Conservation (phyloP, 2,113 vertebrate species). For the Macrotis lagotis region DNA sequence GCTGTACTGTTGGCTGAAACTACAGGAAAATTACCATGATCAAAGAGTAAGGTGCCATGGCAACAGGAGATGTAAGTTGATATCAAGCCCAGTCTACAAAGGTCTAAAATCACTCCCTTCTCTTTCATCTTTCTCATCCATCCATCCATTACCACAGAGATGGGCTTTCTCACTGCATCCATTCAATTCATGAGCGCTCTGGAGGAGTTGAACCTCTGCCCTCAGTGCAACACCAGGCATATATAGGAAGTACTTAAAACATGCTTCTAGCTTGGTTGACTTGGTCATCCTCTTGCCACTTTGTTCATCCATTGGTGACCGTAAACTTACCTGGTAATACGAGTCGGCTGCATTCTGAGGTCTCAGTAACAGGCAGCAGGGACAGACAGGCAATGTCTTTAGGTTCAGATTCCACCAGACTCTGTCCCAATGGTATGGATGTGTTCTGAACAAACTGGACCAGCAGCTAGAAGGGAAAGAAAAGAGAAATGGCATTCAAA, state of each 20-base stretch:
- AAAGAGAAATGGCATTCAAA: constrained; percentile 71
- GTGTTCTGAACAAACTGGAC: constrained; percentile 99
- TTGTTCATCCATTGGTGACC: constrained; percentile 19
- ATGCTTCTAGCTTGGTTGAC: background rate
- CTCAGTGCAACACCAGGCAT: background rate
- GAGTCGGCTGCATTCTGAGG: constrained; percentile 91
- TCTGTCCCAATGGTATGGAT: constrained; percentile 94
- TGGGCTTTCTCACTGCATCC: background rate
- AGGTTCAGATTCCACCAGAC: constrained; percentile 91
- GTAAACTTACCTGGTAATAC: constrained; percentile 92
- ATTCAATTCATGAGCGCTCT: background rate
- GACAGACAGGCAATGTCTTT: constrained; percentile 92
- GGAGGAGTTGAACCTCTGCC: background rate
- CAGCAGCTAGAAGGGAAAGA: constrained; percentile 89
- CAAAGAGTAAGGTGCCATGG: background rate
- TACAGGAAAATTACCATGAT: background rate
- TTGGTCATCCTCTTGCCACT: background rate
- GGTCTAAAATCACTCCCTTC: background rate
- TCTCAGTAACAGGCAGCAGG: constrained; percentile 90
- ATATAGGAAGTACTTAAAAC: background rate
- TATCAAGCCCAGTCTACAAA: background rate
- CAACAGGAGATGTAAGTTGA: background rate
- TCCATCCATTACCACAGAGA: background rate
- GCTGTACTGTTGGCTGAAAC: background rate
- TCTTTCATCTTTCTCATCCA: background rate